Percentiles rank a stretch among this genome's conserved stretches.
Conservation (phyloP, 2,797 vertebrate genomes). For the Sebastes melanostomus region DNA sequence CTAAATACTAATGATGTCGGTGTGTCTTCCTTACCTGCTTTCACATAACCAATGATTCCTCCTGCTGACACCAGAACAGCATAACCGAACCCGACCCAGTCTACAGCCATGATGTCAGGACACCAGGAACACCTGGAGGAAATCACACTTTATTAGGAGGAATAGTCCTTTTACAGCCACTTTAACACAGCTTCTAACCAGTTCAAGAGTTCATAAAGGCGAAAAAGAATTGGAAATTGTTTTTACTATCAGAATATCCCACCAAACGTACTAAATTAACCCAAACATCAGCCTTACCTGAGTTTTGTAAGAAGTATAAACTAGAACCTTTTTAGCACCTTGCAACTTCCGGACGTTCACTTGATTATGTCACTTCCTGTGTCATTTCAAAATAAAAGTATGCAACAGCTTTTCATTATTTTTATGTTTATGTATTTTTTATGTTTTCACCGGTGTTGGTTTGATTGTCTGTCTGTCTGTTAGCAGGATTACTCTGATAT, state of each 20-base stretch:
- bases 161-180: not conserved
- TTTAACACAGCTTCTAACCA: not conserved
- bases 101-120: slow-evolving; percentile 81
- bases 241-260: not conserved
- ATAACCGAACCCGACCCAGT: slow-evolving; percentile 89
- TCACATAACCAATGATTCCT: slow-evolving; percentile 87
- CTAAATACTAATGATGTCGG: not conserved
- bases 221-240: accelerated
- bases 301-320: not conserved
- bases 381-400: slow-evolving; percentile 25
- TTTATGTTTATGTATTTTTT: too few relatives aligned
- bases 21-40: slow-evolving; percentile 82
- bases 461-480: too few relatives aligned
- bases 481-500: too few relatives aligned
- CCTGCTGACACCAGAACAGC: slow-evolving; percentile 86
- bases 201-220: accelerated
- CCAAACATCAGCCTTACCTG: not conserved
- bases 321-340: accelerated
- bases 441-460: too few relatives aligned
- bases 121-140: not conserved
- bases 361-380: not conserved
- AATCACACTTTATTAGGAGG: accelerated
- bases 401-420: not conserved
- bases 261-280: accelerated
- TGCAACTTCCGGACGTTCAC: not conserved